Evolutionary conservation across 2,888 invertebrate species (phyloP).

Genomic region (Drosophila yooni): DNA sequence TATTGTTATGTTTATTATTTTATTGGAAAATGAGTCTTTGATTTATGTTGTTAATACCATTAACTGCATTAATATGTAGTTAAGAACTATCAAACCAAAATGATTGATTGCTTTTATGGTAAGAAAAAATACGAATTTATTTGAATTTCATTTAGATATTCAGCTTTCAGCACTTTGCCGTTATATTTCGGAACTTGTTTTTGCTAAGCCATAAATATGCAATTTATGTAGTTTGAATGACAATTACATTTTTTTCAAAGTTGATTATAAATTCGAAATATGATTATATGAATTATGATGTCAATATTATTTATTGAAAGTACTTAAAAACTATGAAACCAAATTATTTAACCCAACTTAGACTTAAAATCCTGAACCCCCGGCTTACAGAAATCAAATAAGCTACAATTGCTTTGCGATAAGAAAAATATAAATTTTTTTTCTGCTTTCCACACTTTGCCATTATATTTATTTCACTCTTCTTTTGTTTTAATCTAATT

Average conservation of each 20-base stretch:
- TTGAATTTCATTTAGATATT: neutral
- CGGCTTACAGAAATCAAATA: neutral
- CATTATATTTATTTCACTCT: slow-evolving; percentile 26
- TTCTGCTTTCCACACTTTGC: slow-evolving; percentile 25
- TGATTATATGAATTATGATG: too few species aligned
- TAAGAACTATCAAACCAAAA: neutral
- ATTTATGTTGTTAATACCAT: neutral
- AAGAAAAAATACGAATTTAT: neutral
- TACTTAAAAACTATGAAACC: neutral
- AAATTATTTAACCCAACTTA: neutral
- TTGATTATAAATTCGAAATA: too few species aligned
- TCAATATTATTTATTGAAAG: neutral
- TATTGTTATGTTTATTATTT: neutral
- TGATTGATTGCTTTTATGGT: neutral
- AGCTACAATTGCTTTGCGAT: neutral
- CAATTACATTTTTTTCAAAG: neutral
- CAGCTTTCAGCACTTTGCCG: neutral
- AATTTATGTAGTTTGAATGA: neutral
- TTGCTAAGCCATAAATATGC: neutral
- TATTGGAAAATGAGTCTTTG: neutral
- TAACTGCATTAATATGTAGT: too few species aligned
- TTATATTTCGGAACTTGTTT: neutral
- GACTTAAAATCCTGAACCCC: neutral
- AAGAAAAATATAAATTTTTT: slow-evolving; percentile 3
- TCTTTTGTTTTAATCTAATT: slow-evolving; percentile 62